A percentile compares a stretch with the other conserved stretches of the same genome.
Conservation (phyloP, 2,888 invertebrate genomes). For the Notodonta ziczac region DNA sequence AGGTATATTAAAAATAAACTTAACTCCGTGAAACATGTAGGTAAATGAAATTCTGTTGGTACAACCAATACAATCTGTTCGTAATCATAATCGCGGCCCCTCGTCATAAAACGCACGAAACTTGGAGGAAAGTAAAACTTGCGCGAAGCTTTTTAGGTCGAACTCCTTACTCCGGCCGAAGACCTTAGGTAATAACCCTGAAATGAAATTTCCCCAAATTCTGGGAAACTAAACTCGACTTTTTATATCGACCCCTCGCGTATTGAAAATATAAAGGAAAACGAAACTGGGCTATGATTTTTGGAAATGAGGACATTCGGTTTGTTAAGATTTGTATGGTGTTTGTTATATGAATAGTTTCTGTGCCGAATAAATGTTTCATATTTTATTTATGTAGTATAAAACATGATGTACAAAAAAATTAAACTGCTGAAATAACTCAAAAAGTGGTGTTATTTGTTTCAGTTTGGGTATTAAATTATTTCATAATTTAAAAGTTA, state of each 20-base stretch:
- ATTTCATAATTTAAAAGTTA: no score
- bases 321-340: neutral
- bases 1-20: no score
- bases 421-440: no score
- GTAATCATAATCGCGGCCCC: neutral
- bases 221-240: constrained; percentile 1
- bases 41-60: no score
- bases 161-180: neutral
- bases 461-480: no score
- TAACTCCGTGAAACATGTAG: no score
- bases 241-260: constrained; percentile 2
- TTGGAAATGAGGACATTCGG: neutral
- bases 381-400: no score
- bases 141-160: constrained; percentile 2
- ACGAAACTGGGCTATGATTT: neutral
- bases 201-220: constrained; percentile 6
- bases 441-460: no score
- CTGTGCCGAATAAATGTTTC: no score
- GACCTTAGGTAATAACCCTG: constrained; percentile 4
- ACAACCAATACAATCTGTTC: neutral
- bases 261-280: neutral
- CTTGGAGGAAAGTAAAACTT: neutral
- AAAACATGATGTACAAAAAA: no score
- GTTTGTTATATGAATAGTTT: no score
- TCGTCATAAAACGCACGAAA: constrained; percentile 4